Evolutionary conservation across 2,888 invertebrate genomes (phyloP), one percentile per base, ranked within the genome.

Genomic region (Cloeon dipterum): DNA sequence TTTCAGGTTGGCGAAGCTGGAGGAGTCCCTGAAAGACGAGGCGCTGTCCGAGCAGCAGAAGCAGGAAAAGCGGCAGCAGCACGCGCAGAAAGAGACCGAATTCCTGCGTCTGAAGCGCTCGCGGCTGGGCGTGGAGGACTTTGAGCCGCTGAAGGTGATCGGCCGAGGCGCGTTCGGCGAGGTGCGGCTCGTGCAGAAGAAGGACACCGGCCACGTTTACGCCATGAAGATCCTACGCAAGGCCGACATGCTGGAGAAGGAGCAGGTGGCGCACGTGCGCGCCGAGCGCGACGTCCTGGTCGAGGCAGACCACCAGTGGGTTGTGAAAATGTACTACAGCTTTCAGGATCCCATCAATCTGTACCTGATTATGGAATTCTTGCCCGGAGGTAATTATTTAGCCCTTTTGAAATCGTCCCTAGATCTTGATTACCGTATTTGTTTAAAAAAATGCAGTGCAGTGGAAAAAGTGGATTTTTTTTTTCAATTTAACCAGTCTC

Each of bases 321-420:
- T 99, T 44, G 98, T 99, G 42, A 98, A 94, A 63, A 98, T 98
- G 98, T 98, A 91, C 65, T 99, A 96, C 69, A 91, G 91, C 57
- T 96, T 96, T 67, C 77, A 96, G 66, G 98, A 98, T 62, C 82
- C 89, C 34, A 81, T 89, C 55, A 98, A 96, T 65, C 68, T 98
- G 44, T 99, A 99, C 67, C 73, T 98, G 51, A 96, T 99, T 52
- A 98, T 99, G 98, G 98, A 99, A 63, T 99, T 98, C 63, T 67
- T 98, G 47, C 96, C 96, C 19, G 98, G 96, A 46, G 96, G 94
- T 67, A 49, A 41, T 49, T 43, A 7, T 3, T n/a, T 2, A n/a
- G 25, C n/a, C n/a, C n/a, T n/a, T n/a, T n/a, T n/a, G n/a, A n/a
- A n/a, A n/a, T 17, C 3, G 17, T 17, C 7, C 14, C 8, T 26